Evolutionary conservation across 2,888 invertebrate genomes (phyloP), one percentile per base, ranked within the genome.

Genomic region (Xestia sexstrigata): DNA sequence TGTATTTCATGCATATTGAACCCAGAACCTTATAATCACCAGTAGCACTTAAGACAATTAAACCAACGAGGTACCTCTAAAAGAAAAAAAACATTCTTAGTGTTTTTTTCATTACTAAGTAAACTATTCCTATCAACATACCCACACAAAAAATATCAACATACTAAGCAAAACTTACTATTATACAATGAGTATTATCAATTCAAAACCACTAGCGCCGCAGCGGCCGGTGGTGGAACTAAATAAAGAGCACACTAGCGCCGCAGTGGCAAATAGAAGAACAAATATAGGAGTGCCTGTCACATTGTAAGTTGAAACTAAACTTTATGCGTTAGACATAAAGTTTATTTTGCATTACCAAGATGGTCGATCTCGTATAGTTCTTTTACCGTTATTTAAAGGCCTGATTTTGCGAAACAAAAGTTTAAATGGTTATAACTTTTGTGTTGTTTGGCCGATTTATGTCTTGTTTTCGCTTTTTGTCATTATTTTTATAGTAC

Each of bases 181-280:
- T 58, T 20, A n/a, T 15, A 81, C 26, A 70, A 70, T 75, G 82
- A 82, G 82, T 82, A 82, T 82, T 79, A 49, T 82, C 35, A 70
- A 83, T 60, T 74, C 35, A 3, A 72, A n/a, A 67, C 65, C 23
- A 75, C 68, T 62, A 78, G 39, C 66, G 80, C 74, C 66, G 17
- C 17, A 26, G 23, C 2, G 79, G 66, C 58, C 45, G 5, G 5
- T 55, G 7, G 7, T 23, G n/a, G 65, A 76, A 75, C 49, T 74
- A 78, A 60, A 62, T 0, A 49, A 30, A 52, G 26, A 17, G 58
- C 26, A 17, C 26, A 17, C 26, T 26, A 58, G 70, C 69, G 77
- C 78, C 69, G 11, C 69, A 39, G 20, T 20, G 49, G 49, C 26
- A 9, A 23, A 11, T 60, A 23, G 9, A 1, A 7, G 42, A 45